Evolutionary conservation across 1,140 invertebrate species (phyloP), one percentile per base, ranked within the genome.

Genomic region (Phthorimaea operculella): DNA sequence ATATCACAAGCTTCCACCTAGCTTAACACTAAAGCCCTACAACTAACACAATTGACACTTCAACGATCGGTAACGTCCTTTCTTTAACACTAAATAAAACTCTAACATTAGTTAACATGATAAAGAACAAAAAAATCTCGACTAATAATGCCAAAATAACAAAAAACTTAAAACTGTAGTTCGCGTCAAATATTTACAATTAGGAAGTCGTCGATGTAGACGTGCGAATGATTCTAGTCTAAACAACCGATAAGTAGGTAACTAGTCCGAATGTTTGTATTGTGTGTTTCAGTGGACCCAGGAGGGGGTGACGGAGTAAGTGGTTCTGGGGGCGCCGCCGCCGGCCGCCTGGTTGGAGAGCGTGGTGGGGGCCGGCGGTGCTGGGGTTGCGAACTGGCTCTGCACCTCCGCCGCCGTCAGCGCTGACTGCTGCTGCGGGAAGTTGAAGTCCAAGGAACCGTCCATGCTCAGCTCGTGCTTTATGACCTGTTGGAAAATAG

Each of bases 371-470:
- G 80, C 79, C 4, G 81, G 79, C n/a, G 82, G 78, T 42, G 81
- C 78, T 16, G 81, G 76, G 11, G 75, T 73, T 33, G 64, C 70
- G 66, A 80, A 81, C 55, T 79, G 76, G 57, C 71, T 80, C 55
- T 80, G 79, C 0, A 77, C 79, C 21, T 79, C 79, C 0, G 81
- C 76, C 0, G 77, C 76, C 0, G 79, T 76, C 73, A 76, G 73
- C 8, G 61, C 68, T 4, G 63, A 64, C 42, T 83, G 81, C 62
- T 85, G 81, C 61, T 86, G 84, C 1, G 87, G 83, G 83, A 98
- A 98, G 81, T 97, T 97, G 81, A 98, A 98, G 86, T 98, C 96
- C 72, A 98, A 84, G 60, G 91, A 92, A n/a, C 95, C 96, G 64
- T 96, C 95, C 86, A 98, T 92, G 74, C 90, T 93, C 54, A 98